Evolutionary conservation across 2,797 vertebrate genomes (phyloP).

Genomic region (Sciaenops ocellatus): DNA sequence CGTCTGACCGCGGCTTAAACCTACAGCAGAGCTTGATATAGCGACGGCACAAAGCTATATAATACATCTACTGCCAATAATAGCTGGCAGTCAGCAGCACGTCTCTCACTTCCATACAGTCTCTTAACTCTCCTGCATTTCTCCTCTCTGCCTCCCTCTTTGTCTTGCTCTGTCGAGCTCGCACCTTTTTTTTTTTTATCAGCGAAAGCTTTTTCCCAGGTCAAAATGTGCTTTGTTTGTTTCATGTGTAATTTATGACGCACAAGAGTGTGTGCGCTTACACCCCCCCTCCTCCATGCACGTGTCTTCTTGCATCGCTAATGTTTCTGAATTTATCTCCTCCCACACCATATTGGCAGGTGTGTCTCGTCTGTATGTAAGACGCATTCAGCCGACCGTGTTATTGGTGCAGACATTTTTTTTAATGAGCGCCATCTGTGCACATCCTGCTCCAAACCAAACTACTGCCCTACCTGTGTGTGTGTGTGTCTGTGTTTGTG

Average conservation of each 20-base stretch:
- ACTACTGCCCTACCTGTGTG: slow-evolving; percentile 33
- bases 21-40: slow-evolving; percentile 31
- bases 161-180: slow-evolving; percentile 11
- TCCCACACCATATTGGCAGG: slow-evolving; percentile 72
- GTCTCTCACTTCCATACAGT: slow-evolving; percentile 15
- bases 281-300: background rate
- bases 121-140: slow-evolving; percentile 12
- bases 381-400: slow-evolving; percentile 69
- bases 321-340: slow-evolving; percentile 68
- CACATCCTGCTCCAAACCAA: slow-evolving; percentile 66
- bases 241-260: slow-evolving; percentile 55
- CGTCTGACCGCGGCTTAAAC: slow-evolving; percentile 29
- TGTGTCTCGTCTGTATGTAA: slow-evolving; percentile 70
- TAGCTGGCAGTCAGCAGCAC: slow-evolving; percentile 44
- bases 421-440: slow-evolving; percentile 84
- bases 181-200: slow-evolving; percentile 8
- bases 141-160: slow-evolving; percentile 4
- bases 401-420: slow-evolving; percentile 79
- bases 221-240: slow-evolving; percentile 52
- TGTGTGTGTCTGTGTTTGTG: slow-evolving; percentile 17
- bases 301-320: slow-evolving; percentile 39
- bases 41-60: slow-evolving; percentile 41
- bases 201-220: slow-evolving; percentile 30
- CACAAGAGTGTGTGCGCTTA: background rate
- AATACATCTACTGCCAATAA: slow-evolving; percentile 57